Evolutionary conservation across 2,113 vertebrate species (phyloP).

Genomic region (Accipiter virgatus): DNA sequence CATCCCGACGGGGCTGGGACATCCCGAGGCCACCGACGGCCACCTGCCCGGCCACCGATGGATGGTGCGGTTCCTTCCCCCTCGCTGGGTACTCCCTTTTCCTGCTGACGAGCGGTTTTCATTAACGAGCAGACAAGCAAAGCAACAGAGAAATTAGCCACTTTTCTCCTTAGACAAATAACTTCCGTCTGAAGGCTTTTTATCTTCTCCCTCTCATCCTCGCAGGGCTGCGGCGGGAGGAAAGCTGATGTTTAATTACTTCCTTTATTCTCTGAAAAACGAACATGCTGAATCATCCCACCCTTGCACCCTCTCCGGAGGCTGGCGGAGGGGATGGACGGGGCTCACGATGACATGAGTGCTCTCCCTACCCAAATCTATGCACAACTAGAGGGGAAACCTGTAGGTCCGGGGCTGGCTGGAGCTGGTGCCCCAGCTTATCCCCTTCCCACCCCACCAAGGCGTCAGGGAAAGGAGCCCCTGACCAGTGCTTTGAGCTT

Average conservation of each 20-base stretch:
- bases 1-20: neutral
- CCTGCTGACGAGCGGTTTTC: constrained; percentile 13
- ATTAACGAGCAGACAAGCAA: neutral
- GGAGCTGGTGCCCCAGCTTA: rapidly evolving
- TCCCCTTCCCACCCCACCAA: neutral
- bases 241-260: constrained; percentile 49
- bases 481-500: rapidly evolving
- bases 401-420: neutral
- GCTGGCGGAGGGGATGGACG: neutral
- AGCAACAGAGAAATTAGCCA: constrained; percentile 35
- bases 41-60: neutral
- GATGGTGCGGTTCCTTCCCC: neutral
- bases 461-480: rapidly evolving
- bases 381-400: neutral
- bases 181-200: constrained; percentile 56
- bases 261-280: constrained; percentile 25
- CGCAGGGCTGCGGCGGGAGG: neutral
- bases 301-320: neutral
- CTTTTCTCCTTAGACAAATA: constrained; percentile 57
- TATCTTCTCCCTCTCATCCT: constrained; percentile 38
- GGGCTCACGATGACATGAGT: neutral
- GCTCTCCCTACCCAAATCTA: neutral
- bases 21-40: neutral
- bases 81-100: neutral
- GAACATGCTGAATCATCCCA: constrained; percentile 51